phyloP scores from a whole-genome alignment of 2,113 vertebrate genomes.

The Paracanthobrama guichenoti region DNA sequence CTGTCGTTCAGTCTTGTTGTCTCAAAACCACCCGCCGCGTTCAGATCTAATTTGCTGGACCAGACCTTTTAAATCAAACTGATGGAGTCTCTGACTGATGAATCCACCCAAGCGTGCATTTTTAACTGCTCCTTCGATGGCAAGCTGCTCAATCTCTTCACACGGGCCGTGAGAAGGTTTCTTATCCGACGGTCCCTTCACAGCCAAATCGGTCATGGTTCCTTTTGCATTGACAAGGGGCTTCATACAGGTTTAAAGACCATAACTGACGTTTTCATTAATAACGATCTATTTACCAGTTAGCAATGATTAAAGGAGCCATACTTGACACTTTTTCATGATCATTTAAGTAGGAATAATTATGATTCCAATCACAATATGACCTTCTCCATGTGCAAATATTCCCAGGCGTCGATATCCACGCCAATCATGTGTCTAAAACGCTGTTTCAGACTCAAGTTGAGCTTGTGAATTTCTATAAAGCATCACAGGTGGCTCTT shows the following conservation, averaged over 20 bases:
- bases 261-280: constrained; percentile 1
- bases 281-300: background rate
- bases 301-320: background rate
- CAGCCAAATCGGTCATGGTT: background rate
- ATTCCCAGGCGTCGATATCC: background rate
- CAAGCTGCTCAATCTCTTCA: constrained; percentile 24
- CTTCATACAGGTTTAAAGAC: constrained; percentile 12
- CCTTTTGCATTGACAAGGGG: background rate
- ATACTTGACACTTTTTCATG: background rate
- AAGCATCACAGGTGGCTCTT: constrained; percentile 29
- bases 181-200: background rate
- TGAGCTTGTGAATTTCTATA: background rate
- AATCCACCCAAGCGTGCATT: constrained; percentile 5
- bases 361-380: background rate
- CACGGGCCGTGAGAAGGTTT: background rate
- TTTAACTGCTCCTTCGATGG: constrained; percentile 29
- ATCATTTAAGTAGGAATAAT: background rate
- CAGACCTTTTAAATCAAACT: constrained; percentile 36
- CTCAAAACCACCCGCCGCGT: background rate
- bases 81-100: constrained; percentile 25
- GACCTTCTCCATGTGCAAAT: background rate
- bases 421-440: background rate
- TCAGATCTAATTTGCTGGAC: constrained; percentile 38
- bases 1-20: background rate
- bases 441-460: background rate